Base-by-base conservation (phyloP, 2,888 invertebrate species). In the Dyspetes luteomarginatus region DNA sequence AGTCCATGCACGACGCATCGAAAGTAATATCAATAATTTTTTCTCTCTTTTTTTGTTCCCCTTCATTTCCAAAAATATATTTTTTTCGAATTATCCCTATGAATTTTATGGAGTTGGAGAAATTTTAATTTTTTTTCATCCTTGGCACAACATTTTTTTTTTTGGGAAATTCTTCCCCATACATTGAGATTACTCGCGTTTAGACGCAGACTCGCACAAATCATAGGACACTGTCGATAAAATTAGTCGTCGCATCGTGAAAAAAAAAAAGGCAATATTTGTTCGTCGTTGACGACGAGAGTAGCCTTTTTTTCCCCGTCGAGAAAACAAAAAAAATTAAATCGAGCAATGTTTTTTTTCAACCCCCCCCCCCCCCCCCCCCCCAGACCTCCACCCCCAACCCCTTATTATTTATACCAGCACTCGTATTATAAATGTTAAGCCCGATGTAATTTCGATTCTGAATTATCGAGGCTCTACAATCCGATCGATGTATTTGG, bases 361-460 rank as follows among this genome's bases (percentile, higher is more conserved):
- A n/a, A n/a, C n/a, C n/a, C n/a, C n/a, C n/a, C n/a, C n/a, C n/a
- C n/a, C n/a, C n/a, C n/a, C n/a, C n/a, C n/a, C n/a, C n/a, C n/a
- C n/a, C n/a, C n/a, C 19, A 30, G 5, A 30, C 30, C 5, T 30
- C 5, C 30, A 7, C 30, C 30, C 3, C 30, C 5, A 28, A 28
- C 5, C n/a, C 28, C 28, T 28, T 28, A 28, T 28, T 30, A 2
- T n/a, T n/a, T 30, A 12, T 12, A 36, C 36, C 36, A 36, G 12
- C 56, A 43, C 30, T 17, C 26, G 50, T 72, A 73, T 74, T 64
- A 64, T 65, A 74, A 65, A 55, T 28, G 7, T 73, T 73, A 30
- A 73, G 12, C 73, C 48, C 67, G 41, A 67, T 67, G 67, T 73
- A 73, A 43, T 67, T 78, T 78, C 78, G n/a, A 74, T 74, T 68